These are phyloP conservation scores for Ceyx cyanopectus DNA, from an alignment of 2,113 vertebrate genomes.

Conservation along the genomic window DNA sequence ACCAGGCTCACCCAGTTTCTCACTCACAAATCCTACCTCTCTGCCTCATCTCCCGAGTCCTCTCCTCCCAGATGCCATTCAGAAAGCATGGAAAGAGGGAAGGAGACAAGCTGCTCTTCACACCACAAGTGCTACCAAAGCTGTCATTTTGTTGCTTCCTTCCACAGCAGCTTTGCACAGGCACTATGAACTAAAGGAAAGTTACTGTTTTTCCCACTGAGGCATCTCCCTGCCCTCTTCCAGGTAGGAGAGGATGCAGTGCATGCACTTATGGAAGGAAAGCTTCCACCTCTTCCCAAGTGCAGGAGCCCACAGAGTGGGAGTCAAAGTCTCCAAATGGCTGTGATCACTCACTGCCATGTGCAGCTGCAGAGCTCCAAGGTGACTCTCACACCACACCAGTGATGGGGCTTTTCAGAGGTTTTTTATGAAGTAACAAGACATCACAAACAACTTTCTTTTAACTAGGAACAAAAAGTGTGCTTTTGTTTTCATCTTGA, in stretches of 20 bases:
- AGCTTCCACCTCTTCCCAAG: not conserved
- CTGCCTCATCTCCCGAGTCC: not conserved
- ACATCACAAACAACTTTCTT: not conserved
- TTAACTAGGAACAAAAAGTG: not conserved
- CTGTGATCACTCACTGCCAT: not conserved
- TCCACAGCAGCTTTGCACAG: not conserved
- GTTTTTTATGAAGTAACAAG: not conserved
- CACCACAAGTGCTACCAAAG: not conserved
- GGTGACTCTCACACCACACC: not conserved
- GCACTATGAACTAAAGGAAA: not conserved
- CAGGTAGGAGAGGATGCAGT: not conserved
- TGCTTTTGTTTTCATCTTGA: conserved; percentile 2
- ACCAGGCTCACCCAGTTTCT: not conserved
- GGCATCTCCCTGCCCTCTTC: not conserved
- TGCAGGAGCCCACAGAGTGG: not conserved
- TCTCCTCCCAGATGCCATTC: not conserved
- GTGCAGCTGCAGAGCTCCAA: not conserved
- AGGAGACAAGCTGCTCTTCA: not conserved
- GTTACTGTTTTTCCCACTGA: not conserved
- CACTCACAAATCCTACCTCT: not conserved
- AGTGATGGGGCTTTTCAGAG: not conserved
- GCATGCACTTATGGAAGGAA: not conserved
- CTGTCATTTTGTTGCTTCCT: not conserved
- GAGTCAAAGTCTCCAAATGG: not conserved
- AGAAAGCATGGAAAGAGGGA: not conserved